Evolutionary conservation across 2,797 vertebrate species (phyloP).

Genomic region (Mionectes olivaceus): DNA sequence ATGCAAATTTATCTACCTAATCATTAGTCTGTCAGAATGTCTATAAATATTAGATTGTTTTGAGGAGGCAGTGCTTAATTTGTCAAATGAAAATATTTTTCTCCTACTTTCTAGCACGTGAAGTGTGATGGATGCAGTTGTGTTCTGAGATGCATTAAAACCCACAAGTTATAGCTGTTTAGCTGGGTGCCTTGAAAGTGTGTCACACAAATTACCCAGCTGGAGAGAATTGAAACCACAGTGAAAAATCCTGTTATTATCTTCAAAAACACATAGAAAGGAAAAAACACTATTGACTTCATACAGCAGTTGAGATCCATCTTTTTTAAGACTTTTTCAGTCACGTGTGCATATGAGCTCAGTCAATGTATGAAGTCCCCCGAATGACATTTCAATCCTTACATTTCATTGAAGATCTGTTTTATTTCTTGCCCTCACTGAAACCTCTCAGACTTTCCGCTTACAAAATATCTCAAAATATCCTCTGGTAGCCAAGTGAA

Average conservation of each 20-base stretch:
- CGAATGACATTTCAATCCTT: neutral
- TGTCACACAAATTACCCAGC: conserved; percentile 42
- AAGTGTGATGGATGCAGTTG: conserved; percentile 39
- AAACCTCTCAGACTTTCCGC: conserved; percentile 4
- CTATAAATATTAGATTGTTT: conserved; percentile 65
- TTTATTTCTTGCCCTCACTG: conserved; percentile 25
- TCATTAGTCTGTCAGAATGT: conserved; percentile 66
- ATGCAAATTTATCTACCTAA: conserved; percentile 37
- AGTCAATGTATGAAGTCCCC: rapidly evolving
- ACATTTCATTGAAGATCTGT: neutral
- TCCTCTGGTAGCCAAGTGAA: conserved; percentile 18
- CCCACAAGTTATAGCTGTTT: neutral
- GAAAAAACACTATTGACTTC: neutral
- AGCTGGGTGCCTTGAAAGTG: conserved; percentile 46
- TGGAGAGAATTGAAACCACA: conserved; percentile 32
- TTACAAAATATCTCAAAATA: conserved; percentile 24
- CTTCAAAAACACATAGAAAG: conserved; percentile 9
- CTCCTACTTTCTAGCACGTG: neutral
- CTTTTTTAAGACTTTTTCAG: conserved; percentile 5
- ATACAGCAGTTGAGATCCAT: neutral
- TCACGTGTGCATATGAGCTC: neutral
- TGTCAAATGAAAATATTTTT: conserved; percentile 50
- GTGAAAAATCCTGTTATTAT: conserved; percentile 26
- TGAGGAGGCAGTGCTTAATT: conserved; percentile 42
- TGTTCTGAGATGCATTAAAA: neutral